phyloP scores from a whole-genome alignment of 2,888 invertebrate species.

The Glyphotaelius pellucidus region DNA sequence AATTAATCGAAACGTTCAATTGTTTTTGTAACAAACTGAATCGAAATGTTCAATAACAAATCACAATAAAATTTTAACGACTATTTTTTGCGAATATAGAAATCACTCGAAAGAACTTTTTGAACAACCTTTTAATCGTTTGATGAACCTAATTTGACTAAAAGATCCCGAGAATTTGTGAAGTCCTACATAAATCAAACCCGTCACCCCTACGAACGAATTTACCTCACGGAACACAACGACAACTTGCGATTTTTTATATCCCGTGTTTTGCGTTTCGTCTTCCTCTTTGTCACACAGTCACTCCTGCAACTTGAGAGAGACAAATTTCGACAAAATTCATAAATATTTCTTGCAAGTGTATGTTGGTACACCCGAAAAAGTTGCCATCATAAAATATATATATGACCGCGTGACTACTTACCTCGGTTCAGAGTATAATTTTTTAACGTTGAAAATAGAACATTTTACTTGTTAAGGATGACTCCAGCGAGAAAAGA shows the following conservation, averaged over 20 bases:
- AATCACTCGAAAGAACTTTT: conserved; percentile 25
- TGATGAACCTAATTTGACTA: not conserved
- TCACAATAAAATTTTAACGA: not conserved
- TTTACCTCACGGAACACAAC: conserved; percentile 13
- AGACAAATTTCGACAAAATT: too few species aligned
- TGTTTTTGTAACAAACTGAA: conserved; percentile 1
- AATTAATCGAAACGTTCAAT: conserved; percentile 15
- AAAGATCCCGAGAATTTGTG: not conserved
- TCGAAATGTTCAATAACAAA: conserved; percentile 10
- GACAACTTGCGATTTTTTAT: conserved; percentile 25
- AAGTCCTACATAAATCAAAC: not conserved
- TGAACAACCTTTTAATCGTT: not conserved
- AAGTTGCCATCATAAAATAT: not conserved
- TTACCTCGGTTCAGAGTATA: too few species aligned
- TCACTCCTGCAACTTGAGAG: not conserved
- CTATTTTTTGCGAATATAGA: not conserved
- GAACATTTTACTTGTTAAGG: too few species aligned
- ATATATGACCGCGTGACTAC: not conserved
- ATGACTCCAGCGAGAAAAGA: too few species aligned
- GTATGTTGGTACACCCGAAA: not conserved
- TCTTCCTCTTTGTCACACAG: conserved; percentile 24
- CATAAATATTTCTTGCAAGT: not conserved
- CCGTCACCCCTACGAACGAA: conserved; percentile 30
- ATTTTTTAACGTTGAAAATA: too few species aligned
- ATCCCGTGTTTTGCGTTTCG: not conserved